Evolutionary conservation across 1,140 invertebrate genomes (phyloP), one percentile per base, ranked within the genome.

Genomic region (Pachyrhynchus sulphureomaculatus): DNA sequence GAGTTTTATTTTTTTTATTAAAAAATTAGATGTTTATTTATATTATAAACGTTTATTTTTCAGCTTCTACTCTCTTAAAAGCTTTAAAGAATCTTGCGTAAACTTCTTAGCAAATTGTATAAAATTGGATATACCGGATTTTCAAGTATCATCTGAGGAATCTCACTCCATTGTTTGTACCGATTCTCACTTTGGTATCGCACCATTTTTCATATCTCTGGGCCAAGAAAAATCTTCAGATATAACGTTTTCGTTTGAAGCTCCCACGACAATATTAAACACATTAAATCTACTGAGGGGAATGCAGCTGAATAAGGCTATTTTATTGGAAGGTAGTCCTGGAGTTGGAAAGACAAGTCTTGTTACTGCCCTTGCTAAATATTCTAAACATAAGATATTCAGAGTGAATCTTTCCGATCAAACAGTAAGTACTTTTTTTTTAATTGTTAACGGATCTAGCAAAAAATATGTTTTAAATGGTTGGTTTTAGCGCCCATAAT

Each of bases 371-470:
- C 79, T 99, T 13, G 96, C 95, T 0, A 89, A 87, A 75, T 84
- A 86, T 3, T 86, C 93, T 20, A 90, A 92, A 0, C 84, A 95
- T 75, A 81, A 82, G 69, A 82, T 99, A 6, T 86, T 96, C 12
- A 80, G 98, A 33, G 95, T 99, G 39, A 99, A 99, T 84, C 82
- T 99, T 10, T 99, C 96, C 36, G 97, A 99, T 74, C 97, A 99
- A 81, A 99, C 97, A 18, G 90, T 92, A 80, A 82, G 83, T 82
- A 12, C 9, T 9, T 9, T 17, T 33, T 56, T 49, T 49, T 13
- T 29, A n/a, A 26, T 12, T 44, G 12, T 12, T 8, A 39, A n/a
- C n/a, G n/a, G n/a, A n/a, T n/a, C n/a, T n/a, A n/a, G n/a, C n/a
- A n/a, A n/a, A n/a, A n/a, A n/a, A n/a, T n/a, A n/a, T n/a, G n/a